Evolutionary conservation across 2,888 invertebrate genomes (phyloP).

Genomic region (Meliscaeva auricollis): DNA sequence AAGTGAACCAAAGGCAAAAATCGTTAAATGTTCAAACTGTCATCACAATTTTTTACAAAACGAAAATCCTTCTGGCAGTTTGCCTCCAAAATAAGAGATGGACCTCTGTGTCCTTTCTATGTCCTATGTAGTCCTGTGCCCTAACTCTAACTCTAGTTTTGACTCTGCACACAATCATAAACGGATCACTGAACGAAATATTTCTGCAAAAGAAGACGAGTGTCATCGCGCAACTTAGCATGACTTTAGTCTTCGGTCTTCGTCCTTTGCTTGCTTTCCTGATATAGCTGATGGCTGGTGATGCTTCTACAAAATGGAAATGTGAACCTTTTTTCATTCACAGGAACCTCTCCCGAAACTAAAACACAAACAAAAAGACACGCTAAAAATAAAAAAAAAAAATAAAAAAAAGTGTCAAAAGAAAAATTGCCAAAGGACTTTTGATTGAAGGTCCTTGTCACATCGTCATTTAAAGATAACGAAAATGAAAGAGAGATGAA

Average conservation of each 20-base stretch:
- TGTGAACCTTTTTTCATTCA: conserved; percentile 36
- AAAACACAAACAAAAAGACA: background rate
- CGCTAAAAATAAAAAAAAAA: background rate
- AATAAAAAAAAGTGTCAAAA: conserved; percentile 11
- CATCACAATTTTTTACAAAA: conserved; percentile 50
- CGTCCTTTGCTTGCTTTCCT: conserved; percentile 9
- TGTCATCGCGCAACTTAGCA: conserved; percentile 61
- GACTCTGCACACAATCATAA: conserved; percentile 59
- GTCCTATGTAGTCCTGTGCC: background rate
- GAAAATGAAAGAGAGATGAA: conserved; percentile 26
- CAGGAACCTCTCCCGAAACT: background rate
- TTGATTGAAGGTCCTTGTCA: conserved; percentile 69
- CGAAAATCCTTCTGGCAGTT: conserved; percentile 38
- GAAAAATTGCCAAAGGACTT: conserved; percentile 64
- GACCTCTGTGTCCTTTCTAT: conserved; percentile 7
- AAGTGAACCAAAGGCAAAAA: conserved; percentile 54
- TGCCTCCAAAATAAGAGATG: conserved; percentile 18
- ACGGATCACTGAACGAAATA: conserved; percentile 69
- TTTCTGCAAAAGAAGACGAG: conserved; percentile 47
- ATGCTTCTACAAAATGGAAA: background rate
- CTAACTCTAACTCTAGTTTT: background rate
- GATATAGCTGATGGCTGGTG: background rate
- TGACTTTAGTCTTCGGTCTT: conserved; percentile 48
- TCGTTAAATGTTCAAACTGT: conserved; percentile 70
- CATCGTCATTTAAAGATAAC: conserved; percentile 57